A percentile compares a stretch with the other conserved stretches of the same genome.
Conservation (phyloP, 2,888 invertebrate species). For the Tolmerus cingulatus region DNA sequence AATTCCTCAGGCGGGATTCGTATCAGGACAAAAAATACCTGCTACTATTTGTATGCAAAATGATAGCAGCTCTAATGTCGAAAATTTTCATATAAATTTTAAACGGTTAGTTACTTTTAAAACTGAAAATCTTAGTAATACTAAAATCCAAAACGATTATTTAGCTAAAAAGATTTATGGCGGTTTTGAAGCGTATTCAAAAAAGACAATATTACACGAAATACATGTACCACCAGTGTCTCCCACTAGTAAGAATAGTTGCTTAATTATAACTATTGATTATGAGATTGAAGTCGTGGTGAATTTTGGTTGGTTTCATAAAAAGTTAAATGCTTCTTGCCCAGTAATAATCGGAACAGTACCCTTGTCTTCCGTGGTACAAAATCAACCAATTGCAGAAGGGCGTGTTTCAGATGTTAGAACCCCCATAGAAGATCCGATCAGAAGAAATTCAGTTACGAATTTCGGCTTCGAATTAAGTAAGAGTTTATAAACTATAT, state of each 20-base stretch:
- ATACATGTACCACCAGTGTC: slow-evolving; percentile 60
- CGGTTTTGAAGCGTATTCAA: slow-evolving; percentile 52
- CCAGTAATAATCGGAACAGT: slow-evolving; percentile 62
- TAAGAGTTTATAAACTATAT: background rate
- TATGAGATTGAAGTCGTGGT: slow-evolving; percentile 59
- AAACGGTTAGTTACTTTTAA: slow-evolving; percentile 60
- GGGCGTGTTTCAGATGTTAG: background rate
- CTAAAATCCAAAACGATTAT: slow-evolving; percentile 56
- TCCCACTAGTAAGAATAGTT: slow-evolving; percentile 59
- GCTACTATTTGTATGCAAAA: slow-evolving; percentile 67
- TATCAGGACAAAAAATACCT: slow-evolving; percentile 60
- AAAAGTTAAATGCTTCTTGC: slow-evolving; percentile 56
- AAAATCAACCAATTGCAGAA: slow-evolving; percentile 51
- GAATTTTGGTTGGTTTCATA: slow-evolving; percentile 56
- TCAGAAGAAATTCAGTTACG: background rate
- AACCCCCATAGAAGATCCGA: background rate
- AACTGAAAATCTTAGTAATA: slow-evolving; percentile 50
- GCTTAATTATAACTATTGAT: slow-evolving; percentile 59
- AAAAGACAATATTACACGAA: slow-evolving; percentile 54
- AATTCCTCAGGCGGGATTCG: slow-evolving; percentile 59
- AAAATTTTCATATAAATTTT: slow-evolving; percentile 62
- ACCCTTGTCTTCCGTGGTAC: slow-evolving; percentile 53
- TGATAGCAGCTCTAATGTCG: slow-evolving; percentile 65
- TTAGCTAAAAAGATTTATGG: slow-evolving; percentile 56
- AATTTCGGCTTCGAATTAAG: background rate